phyloP scores from a whole-genome alignment of 2,888 invertebrate genomes.

The Agonopterix arenella region DNA sequence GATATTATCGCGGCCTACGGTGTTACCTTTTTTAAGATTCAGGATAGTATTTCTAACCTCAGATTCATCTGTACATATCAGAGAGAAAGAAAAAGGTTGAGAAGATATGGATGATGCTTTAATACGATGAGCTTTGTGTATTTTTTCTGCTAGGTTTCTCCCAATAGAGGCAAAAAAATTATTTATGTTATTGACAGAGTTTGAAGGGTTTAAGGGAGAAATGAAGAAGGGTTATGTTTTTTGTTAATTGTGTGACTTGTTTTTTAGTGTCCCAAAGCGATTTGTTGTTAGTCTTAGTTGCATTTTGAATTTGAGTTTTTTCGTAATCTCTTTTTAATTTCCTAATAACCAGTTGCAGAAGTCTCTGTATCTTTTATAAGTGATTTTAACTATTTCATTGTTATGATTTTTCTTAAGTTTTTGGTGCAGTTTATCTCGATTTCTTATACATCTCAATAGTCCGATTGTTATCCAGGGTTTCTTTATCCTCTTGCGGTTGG shows the following conservation, averaged over 20 bases:
- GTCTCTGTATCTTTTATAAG: slow-evolving; percentile 4
- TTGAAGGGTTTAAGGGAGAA: neutral
- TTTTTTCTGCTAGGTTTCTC: slow-evolving; percentile 1
- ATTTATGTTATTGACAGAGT: slow-evolving; percentile 4
- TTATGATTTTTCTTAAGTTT: slow-evolving; percentile 7
- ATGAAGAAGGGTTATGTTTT: neutral
- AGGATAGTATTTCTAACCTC: neutral
- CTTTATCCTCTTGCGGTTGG: neutral
- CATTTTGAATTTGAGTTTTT: slow-evolving; percentile 4
- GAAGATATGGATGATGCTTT: neutral
- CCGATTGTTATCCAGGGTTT: neutral
- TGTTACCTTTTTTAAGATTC: neutral
- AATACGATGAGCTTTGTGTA: too few species aligned
- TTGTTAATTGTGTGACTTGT: slow-evolving; percentile 5
- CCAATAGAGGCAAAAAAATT: slow-evolving; percentile 8
- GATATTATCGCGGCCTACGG: neutral
- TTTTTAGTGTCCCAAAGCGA: slow-evolving; percentile 8
- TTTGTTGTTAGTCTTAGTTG: slow-evolving; percentile 6
- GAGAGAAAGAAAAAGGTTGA: neutral
- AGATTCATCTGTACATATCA: neutral
- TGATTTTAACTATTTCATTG: slow-evolving; percentile 6
- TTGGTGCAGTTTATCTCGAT: slow-evolving; percentile 10
- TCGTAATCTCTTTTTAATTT: slow-evolving; percentile 11
- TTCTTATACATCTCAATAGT: slow-evolving; percentile 8
- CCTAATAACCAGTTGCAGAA: slow-evolving; percentile 3